These are phyloP conservation scores for Argya squamiceps DNA, from an alignment of 2,797 vertebrate genomes.

Conservation along the genomic window DNA sequence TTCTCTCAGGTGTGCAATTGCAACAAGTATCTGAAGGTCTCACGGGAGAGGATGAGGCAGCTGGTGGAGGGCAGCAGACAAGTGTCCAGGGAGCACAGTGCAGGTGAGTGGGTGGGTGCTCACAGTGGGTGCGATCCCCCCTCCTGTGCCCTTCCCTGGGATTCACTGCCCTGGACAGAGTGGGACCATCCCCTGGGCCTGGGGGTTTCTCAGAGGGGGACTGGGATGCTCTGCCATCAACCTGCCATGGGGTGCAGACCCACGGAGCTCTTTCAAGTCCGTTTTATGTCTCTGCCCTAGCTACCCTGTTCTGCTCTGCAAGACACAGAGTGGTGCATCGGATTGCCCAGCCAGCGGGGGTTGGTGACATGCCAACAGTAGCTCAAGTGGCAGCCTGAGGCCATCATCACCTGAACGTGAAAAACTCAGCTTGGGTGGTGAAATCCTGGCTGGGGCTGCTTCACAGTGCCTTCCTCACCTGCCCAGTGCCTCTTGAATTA, in stretches of 20 bases:
- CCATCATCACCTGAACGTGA: background rate
- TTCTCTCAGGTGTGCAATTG: slow-evolving; percentile 83
- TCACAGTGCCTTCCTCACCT: background rate
- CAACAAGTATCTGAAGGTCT: slow-evolving; percentile 82
- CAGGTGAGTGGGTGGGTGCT: background rate
- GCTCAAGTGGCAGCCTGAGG: background rate
- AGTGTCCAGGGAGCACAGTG: rapidly evolving
- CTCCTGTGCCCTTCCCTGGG: background rate
- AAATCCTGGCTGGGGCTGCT: background rate
- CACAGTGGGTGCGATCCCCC: rapidly evolving
- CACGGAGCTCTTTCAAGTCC: background rate
- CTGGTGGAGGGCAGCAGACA: slow-evolving; percentile 73
- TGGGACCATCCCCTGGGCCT: rapidly evolving
- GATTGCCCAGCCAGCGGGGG: background rate
- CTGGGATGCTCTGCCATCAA: background rate
- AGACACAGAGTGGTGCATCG: rapidly evolving
- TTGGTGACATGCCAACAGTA: background rate
- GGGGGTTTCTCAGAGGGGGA: background rate
- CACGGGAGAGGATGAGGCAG: slow-evolving; percentile 77
- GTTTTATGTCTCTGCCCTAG: rapidly evolving
- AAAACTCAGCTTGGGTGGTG: background rate
- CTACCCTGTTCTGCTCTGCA: background rate
- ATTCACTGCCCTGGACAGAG: background rate
- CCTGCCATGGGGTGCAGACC: background rate
- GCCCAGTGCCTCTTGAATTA: background rate